These are phyloP conservation scores for Monomorium pharaonis DNA, from an alignment of 1,140 invertebrate genomes.

Conservation along the genomic window DNA sequence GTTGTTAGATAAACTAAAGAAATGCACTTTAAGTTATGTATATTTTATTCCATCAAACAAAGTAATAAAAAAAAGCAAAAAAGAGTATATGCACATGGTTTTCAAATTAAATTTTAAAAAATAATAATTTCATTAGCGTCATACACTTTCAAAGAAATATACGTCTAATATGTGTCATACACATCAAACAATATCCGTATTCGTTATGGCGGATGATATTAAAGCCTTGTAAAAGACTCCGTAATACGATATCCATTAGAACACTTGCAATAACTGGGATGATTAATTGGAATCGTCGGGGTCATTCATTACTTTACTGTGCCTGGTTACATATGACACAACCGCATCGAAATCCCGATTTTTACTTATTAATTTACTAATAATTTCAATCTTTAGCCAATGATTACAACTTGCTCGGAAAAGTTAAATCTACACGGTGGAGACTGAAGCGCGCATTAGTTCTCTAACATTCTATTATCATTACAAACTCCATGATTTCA, in stretches of 20 bases:
- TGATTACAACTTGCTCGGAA: neutral
- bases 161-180: neutral
- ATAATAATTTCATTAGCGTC: neutral
- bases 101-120: neutral
- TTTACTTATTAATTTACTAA: conserved; percentile 27
- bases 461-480: neutral
- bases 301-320: conserved; percentile 42
- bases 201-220: conserved; percentile 39
- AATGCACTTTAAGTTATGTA: neutral
- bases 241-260: conserved; percentile 61
- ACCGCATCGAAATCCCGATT: neutral
- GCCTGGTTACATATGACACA: neutral
- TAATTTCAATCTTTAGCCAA: neutral
- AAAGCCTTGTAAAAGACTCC: conserved; percentile 36
- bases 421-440: conserved; percentile 1
- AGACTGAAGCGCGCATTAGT: neutral
- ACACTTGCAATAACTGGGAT: conserved; percentile 41
- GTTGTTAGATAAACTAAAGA: neutral
- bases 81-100: neutral
- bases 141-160: neutral
- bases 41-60: neutral
- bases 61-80: neutral
- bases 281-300: conserved; percentile 55
- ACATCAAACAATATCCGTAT: conserved; percentile 17
- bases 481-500: neutral